Evolutionary conservation across 2,113 vertebrate species (phyloP).

Genomic region (Trachemys scripta): DNA sequence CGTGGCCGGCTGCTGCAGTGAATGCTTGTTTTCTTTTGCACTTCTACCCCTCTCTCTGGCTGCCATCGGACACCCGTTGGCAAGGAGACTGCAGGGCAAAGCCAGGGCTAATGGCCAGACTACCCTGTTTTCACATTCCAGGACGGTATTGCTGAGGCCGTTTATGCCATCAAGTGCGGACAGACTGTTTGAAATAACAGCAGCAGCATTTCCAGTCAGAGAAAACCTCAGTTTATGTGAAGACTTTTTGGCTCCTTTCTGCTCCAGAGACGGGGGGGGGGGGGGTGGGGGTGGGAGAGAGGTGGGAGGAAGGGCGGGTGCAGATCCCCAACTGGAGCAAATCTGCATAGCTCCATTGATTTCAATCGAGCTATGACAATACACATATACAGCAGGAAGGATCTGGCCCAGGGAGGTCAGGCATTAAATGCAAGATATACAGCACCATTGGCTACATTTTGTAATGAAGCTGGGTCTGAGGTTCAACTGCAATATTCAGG

Average conservation of each 20-base stretch:
- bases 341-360: background rate
- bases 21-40: background rate
- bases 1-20: background rate
- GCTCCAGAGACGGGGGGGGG: fast-evolving
- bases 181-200: constrained; percentile 70
- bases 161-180: constrained; percentile 34
- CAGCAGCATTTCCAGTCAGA: constrained; percentile 31
- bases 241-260: background rate
- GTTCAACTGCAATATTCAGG: background rate
- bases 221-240: background rate
- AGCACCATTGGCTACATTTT: background rate
- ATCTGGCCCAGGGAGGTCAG: background rate
- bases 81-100: constrained; percentile 12
- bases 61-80: constrained; percentile 51
- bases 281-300: background rate
- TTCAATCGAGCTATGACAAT: background rate
- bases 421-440: background rate
- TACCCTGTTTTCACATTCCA: constrained; percentile 50
- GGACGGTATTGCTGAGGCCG: constrained; percentile 54
- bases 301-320: fast-evolving
- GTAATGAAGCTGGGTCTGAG: background rate
- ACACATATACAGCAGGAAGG: background rate
- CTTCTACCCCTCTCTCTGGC: background rate
- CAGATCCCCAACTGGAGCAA: fast-evolving
- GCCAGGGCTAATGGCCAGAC: constrained; percentile 53